Evolutionary conservation across 1,140 invertebrate genomes (phyloP), one percentile per base, ranked within the genome.

Genomic region (Procambarus clarkii): DNA sequence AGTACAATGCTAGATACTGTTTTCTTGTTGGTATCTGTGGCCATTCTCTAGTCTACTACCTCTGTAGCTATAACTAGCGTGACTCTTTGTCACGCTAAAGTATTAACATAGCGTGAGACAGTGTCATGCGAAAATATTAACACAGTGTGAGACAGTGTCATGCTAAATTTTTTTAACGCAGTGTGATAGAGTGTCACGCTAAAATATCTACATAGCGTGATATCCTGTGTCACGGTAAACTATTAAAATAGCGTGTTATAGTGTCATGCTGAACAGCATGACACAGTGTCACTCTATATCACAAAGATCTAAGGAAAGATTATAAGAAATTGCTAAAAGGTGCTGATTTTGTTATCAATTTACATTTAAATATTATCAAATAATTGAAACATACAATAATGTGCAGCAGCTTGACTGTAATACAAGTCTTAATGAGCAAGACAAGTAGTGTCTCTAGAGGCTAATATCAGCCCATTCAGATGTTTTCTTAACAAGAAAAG

Each of bases 131-230:
- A n/a, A n/a, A n/a, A n/a, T n/a, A n/a, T n/a, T n/a, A n/a, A n/a
- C n/a, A n/a, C n/a, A n/a, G n/a, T n/a, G n/a, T n/a, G n/a, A n/a
- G n/a, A n/a, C n/a, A n/a, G n/a, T n/a, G n/a, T n/a, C n/a, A n/a
- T n/a, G n/a, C n/a, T n/a, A n/a, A n/a, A n/a, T n/a, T n/a, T n/a
- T n/a, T n/a, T n/a, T n/a, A n/a, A n/a, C n/a, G n/a, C n/a, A n/a
- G n/a, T n/a, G n/a, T n/a, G n/a, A n/a, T n/a, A n/a, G n/a, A n/a
- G n/a, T n/a, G n/a, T n/a, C n/a, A n/a, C n/a, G n/a, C n/a, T n/a
- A n/a, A n/a, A n/a, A n/a, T n/a, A 85, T 85, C 8, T 85, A 85
- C 24, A 58, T 58, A 85, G 69, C 44, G 48, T 85, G 69, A 71
- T n/a, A 85, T 64, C 71, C 60, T 44, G 8, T 64, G 54, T 58